Evolutionary conservation across 2,888 invertebrate genomes (phyloP), one percentile per base, ranked within the genome.

Genomic region (Eristalinus aeneus): DNA sequence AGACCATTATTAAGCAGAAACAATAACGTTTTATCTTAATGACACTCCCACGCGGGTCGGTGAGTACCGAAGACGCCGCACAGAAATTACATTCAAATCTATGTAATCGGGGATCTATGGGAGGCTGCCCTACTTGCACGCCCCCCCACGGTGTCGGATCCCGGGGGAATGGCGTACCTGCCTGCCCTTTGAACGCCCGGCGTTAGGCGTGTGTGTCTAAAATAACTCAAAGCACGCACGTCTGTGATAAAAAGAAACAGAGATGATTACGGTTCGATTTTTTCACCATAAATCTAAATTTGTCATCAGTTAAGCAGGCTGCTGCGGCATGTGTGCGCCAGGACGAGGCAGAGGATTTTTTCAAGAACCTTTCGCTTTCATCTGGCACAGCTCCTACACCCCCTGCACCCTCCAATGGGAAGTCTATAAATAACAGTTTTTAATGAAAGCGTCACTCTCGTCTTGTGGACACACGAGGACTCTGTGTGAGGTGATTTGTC

Each of bases 231-330:
- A 39, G 56, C 71, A 75, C 79, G 46, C 46, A 84, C 74, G 80
- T 73, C 68, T 58, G 73, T 46, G 34, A 64, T 39, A 64, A 60
- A 61, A 64, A 86, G 74, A 77, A 61, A 56, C 20, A 22, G 23
- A 23, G 23, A 56, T 77, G 81, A 86, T 82, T 86, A 82, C 81
- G 81, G 81, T 86, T 77, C 64, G 86, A 82, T 67, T 69, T 60
- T 73, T 56, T 67, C 11, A 36, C 72, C 74, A 82, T 86, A 86
- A 82, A 82, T 86, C 86, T 82, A 82, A 86, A 86, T 86, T 86
- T 86, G 86, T 86, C 86, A 77, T 72, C 77, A 63, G 60, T 39
- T 71, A 22, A 64, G 67, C 20, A 68, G 58, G 53, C 46, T 10
- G 46, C 27, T 32, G 23, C 32, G 32, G n/a, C 46, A 27, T 53